Evolutionary conservation across 2,113 vertebrate genomes (phyloP).

Genomic region (Anguilla japonica): DNA sequence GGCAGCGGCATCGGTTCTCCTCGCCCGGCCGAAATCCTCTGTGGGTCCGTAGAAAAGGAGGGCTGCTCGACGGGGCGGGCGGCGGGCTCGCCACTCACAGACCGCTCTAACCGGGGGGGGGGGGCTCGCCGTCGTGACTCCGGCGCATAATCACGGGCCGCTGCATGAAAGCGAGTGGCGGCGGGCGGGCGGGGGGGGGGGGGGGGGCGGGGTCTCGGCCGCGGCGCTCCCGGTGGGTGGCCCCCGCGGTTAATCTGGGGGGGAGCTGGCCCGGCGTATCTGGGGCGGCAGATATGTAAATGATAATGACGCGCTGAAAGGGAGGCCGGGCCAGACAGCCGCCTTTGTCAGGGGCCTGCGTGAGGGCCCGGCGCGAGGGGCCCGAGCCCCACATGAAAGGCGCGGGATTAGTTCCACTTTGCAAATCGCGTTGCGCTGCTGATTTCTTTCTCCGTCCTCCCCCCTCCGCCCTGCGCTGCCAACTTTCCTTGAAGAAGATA

Average conservation of each 20-base stretch:
- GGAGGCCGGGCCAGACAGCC: constrained; percentile 54
- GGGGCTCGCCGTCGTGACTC: constrained; percentile 76
- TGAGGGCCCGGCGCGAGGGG: constrained; percentile 22
- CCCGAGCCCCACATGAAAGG: constrained; percentile 32
- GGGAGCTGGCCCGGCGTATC: constrained; percentile 59
- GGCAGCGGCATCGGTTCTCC: no score
- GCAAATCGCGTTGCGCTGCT: constrained; percentile 56
- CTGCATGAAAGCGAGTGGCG: constrained; percentile 68
- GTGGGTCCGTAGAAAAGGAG: background rate
- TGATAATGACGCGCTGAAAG: constrained; percentile 46
- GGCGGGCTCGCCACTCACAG: constrained; percentile 60
- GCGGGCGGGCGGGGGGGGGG: constrained; percentile 44
- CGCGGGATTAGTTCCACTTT: constrained; percentile 60
- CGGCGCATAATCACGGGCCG: constrained; percentile 77
- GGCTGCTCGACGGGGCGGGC: background rate
- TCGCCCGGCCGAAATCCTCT: background rate
- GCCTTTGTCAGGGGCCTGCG: constrained; percentile 45
- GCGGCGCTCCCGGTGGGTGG: constrained; percentile 72
- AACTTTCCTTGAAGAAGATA: constrained; percentile 49
- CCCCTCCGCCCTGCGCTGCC: constrained; percentile 25
- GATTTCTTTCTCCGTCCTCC: constrained; percentile 33
- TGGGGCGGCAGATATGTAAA: constrained; percentile 71
- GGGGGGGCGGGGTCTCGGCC: constrained; percentile 66
- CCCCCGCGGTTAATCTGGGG: constrained; percentile 76
- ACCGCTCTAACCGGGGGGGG: constrained; percentile 70